Evolutionary conservation across 2,888 invertebrate species (phyloP), one percentile per base, ranked within the genome.

Genomic region (Parochlus steinenii): DNA sequence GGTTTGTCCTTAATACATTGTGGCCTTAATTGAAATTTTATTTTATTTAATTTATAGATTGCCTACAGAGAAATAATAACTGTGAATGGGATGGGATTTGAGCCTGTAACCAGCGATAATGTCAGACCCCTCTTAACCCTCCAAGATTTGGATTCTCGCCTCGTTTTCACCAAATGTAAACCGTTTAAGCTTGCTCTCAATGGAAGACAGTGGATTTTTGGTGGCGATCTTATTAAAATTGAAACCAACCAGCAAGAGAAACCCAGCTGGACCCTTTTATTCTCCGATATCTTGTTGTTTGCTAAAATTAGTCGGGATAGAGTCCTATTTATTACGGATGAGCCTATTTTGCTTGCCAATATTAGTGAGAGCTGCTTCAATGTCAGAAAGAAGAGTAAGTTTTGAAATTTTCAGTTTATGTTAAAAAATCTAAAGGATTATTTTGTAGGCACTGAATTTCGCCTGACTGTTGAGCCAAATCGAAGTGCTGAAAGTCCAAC

Each of bases 171-270:
- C 8, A 31, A 31, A 22, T 31, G 31, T 10, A 31, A 31, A 20
- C 31, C 31, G 5, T 31, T 31, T 23, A 31, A 31, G n/a, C 22
- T 31, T 8, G 31, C 20, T 11, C 8, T 31, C 6, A 12, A 6
- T 4, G 31, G 22, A 20, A 17, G 31, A 18, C 31, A 31, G 8
- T 31, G 31, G 31, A 31, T 31, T 22, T 31, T 31, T 22, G 31
- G 31, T 17, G 31, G 31, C 4, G 31, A 31, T 11, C 11, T 31
- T 7, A 31, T 12, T n/a, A 5, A 23, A 8, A 11, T 31, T 22
- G 31, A 31, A 11, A 23, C 22, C 20, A 31, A 31, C 15, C 11
- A 4, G 5, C 16, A 22, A 7, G 11, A 18, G 6, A 30, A 30
- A 10, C 30, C 31, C 8, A n/a, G 12, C n/a, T 31, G 23, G 15